Evolutionary conservation across 2,113 vertebrate genomes (phyloP).

Genomic region (Nymphicus hollandicus): DNA sequence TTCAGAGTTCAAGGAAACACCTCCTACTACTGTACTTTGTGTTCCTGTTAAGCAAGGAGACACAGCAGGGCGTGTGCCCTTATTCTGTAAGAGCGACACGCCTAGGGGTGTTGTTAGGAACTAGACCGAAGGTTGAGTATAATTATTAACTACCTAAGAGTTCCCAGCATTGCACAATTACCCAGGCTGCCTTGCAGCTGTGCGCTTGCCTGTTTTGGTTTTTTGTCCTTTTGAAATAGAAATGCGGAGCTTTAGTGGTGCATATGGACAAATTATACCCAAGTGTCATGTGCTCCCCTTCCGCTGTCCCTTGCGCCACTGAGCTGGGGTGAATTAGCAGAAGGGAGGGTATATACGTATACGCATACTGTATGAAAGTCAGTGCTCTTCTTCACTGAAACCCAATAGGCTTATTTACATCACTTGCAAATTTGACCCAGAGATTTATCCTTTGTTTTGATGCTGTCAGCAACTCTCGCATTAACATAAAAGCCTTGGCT

Average conservation of each 20-base stretch:
- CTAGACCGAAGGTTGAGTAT: constrained; percentile 71
- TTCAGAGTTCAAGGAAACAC: constrained; percentile 75
- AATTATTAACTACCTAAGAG: constrained; percentile 76
- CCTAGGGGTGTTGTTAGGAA: constrained; percentile 72
- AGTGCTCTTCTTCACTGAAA: background rate
- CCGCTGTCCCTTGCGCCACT: background rate
- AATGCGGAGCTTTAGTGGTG: background rate
- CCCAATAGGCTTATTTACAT: constrained; percentile 29
- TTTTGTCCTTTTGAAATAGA: background rate
- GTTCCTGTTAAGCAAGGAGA: constrained; percentile 78
- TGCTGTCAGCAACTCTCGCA: background rate
- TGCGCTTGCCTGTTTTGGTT: background rate
- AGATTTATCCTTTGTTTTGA: constrained; percentile 49
- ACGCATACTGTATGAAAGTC: background rate
- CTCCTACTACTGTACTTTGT: constrained; percentile 66
- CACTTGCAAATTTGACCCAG: constrained; percentile 22
- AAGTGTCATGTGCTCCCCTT: background rate
- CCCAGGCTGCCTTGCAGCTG: constrained; percentile 37
- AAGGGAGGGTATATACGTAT: accelerated
- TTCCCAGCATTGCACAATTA: constrained; percentile 74
- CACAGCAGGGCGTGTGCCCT: constrained; percentile 72
- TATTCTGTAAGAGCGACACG: constrained; percentile 77
- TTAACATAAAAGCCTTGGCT: constrained; percentile 41
- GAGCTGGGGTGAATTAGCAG: accelerated
- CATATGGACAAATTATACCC: background rate